phyloP scores from a whole-genome alignment of 2,113 vertebrate species.

The Hymenochirus boettgeri region DNA sequence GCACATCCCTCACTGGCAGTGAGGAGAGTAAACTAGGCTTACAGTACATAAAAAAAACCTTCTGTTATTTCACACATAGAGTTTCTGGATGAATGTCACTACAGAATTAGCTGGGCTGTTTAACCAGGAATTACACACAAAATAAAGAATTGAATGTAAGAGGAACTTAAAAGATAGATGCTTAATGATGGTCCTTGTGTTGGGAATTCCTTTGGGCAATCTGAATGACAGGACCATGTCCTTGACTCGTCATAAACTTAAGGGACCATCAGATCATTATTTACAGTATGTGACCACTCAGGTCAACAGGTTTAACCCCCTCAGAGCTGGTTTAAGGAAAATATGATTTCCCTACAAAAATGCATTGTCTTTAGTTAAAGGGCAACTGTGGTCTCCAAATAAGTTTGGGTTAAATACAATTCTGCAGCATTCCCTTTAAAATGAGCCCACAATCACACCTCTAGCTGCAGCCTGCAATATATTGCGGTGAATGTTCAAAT shows the following conservation, averaged over 20 bases:
- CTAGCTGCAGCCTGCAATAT: too few species aligned
- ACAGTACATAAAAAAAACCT: neutral
- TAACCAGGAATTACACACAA: slow-evolving; percentile 24
- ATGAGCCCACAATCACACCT: too few species aligned
- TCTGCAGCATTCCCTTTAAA: too few species aligned
- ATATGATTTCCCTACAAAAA: neutral
- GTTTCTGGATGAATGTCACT: neutral
- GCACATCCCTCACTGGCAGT: neutral
- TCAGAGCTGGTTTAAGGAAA: neutral
- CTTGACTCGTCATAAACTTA: slow-evolving; percentile 14
- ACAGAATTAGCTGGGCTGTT: neutral
- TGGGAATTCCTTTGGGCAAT: slow-evolving; percentile 14
- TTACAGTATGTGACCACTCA: slow-evolving; percentile 14
- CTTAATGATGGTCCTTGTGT: slow-evolving; percentile 27
- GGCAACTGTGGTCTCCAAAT: too few species aligned
- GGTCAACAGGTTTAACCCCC: neutral
- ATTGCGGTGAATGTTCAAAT: too few species aligned
- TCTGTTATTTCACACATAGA: neutral
- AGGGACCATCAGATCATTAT: slow-evolving; percentile 15
- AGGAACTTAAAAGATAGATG: slow-evolving; percentile 12
- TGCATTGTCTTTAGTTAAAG: too few species aligned
- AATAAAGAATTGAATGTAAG: slow-evolving; percentile 10
- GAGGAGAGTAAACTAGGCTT: neutral
- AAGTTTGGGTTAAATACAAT: too few species aligned
- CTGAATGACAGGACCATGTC: slow-evolving; percentile 7